Evolutionary conservation across 2,113 vertebrate genomes (phyloP), one percentile per base, ranked within the genome.

Genomic region (Entelurus aequoreus): DNA sequence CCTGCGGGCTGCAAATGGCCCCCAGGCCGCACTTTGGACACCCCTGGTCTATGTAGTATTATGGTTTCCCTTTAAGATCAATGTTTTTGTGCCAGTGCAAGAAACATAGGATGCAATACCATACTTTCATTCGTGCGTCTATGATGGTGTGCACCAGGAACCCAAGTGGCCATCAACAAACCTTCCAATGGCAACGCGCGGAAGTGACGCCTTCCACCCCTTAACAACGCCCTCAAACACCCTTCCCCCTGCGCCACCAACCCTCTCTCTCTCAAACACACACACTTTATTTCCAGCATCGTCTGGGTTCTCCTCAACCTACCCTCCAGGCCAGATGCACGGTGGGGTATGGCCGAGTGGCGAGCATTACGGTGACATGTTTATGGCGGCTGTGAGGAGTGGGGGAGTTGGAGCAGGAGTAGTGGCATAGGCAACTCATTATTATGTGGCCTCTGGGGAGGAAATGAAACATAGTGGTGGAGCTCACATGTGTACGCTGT

Each of bases 361-460:
- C 90, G 92, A 94, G 91, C 89, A 87, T 92, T 92, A 94, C 93
- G 94, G 93, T 95, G 94, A 96, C 96, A 95, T 92, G 94, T 98
- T 98, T 96, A 98, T 85, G 91, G 92, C 80, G 90, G 56, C 71
- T 74, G 88, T 86, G 78, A 90, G 91, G 92, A 78, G 89, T 90
- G 80, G 82, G 74, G 42, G 76, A 72, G 66, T 79, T 66, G 81
- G 74, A 82, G 72, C 84, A 77, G 84, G 81, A 86, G 82, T 84
- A 74, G 81, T 82, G 80, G 86, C 80, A 93, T 91, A 93, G 92
- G 37, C 85, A 91, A 92, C 81, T 82, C 74, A 86, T 87, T 87
- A 87, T 74, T 76, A 84, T 74, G 71, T 84, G 84, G 87, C 83
- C 83, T 83, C 74, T 82, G 51, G 82, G 65, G 73, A 87, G 87